These are phyloP conservation scores for Lagopus muta DNA, from an alignment of 2,113 vertebrate genomes.

Conservation along the genomic window DNA sequence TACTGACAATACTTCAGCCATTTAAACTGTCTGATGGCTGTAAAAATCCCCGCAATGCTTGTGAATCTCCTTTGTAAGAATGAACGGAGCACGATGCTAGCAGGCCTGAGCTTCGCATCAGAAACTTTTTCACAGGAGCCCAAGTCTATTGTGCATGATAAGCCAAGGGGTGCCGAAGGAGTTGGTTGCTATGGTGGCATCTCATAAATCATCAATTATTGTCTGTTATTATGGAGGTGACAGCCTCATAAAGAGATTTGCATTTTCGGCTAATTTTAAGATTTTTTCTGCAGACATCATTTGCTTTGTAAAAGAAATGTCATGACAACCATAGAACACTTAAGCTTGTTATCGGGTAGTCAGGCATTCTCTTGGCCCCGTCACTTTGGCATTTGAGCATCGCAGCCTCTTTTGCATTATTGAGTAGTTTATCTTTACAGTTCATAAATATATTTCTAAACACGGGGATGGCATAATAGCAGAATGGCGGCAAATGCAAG, in stretches of 20 bases:
- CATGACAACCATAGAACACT: conserved; percentile 78
- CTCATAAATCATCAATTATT: conserved; percentile 87
- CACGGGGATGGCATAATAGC: conserved; percentile 56
- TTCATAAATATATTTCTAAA: conserved; percentile 82
- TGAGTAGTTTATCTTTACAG: conserved; percentile 78
- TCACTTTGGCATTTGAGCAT: conserved; percentile 74
- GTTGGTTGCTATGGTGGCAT: conserved; percentile 80
- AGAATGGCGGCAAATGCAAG: conserved; percentile 58
- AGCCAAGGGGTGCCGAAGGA: conserved; percentile 72
- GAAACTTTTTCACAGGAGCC: conserved; percentile 71
- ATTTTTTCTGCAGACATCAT: conserved; percentile 75
- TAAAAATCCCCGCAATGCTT: neutral
- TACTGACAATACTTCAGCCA: neutral
- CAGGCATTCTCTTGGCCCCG: conserved; percentile 70
- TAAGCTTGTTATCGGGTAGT: conserved; percentile 75
- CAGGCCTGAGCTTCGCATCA: neutral
- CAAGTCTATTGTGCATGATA: conserved; percentile 53
- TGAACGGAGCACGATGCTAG: neutral
- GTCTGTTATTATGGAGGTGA: conserved; percentile 81
- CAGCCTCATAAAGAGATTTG: conserved; percentile 81
- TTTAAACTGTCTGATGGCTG: neutral
- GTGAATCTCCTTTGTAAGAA: neutral
- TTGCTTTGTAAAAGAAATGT: conserved; percentile 80
- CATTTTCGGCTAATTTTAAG: conserved; percentile 82
- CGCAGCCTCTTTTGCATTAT: conserved; percentile 75